These are phyloP conservation scores for Alexandromys fortis DNA, from an alignment of 2,113 vertebrate genomes.

Conservation along the genomic window DNA sequence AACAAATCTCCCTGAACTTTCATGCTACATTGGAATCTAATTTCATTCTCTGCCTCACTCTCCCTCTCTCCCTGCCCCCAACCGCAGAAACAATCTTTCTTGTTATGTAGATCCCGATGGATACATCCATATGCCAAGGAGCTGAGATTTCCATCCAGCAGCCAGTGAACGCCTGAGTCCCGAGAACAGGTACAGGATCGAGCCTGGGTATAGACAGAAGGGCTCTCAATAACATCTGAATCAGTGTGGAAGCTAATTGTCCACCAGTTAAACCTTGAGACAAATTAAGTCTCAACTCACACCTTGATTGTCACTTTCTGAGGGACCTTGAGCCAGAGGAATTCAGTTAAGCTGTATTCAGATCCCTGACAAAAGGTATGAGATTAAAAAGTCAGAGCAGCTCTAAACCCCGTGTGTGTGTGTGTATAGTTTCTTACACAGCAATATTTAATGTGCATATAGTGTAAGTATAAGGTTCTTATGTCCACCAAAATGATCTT, in stretches of 20 bases:
- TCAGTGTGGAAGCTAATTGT: background rate
- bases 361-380: background rate
- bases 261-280: background rate
- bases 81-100: background rate
- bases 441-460: background rate
- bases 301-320: background rate
- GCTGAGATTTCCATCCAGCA: background rate
- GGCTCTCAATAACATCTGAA: background rate
- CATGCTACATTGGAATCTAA: background rate
- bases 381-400: background rate
- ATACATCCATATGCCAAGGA: background rate
- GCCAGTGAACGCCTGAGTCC: background rate
- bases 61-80: background rate
- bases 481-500: background rate
- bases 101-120: background rate
- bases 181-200: background rate
- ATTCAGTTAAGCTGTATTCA: background rate
- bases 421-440: constrained; percentile 28
- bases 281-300: background rate
- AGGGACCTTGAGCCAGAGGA: background rate
- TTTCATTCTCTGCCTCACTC: background rate
- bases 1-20: background rate
- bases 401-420: background rate
- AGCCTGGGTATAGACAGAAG: background rate
- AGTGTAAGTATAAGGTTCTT: background rate